These are phyloP conservation scores for Hydrocynus forskahlii DNA, from an alignment of 2,797 vertebrate species.

Conservation along the genomic window DNA sequence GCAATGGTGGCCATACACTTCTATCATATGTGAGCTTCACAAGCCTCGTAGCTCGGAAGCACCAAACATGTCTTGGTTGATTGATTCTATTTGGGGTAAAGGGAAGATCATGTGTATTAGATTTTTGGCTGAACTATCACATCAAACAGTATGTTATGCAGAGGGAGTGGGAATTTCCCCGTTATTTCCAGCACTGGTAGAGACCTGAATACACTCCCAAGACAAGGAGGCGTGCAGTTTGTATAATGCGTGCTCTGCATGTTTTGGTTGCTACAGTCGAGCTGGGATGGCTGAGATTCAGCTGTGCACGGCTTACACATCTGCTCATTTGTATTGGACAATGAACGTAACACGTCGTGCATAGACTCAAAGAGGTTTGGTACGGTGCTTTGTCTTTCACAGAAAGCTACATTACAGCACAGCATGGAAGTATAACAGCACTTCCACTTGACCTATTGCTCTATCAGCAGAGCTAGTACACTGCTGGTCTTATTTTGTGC, in stretches of 20 bases:
- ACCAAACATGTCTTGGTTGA: background rate
- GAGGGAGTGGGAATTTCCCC: background rate
- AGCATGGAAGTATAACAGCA: constrained; percentile 21
- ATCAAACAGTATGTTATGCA: background rate
- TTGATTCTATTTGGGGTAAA: too few relatives aligned
- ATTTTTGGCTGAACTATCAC: too few relatives aligned
- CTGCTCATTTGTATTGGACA: constrained; percentile 11
- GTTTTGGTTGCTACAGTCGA: constrained; percentile 11
- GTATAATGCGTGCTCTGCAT: constrained; percentile 16
- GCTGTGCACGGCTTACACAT: constrained; percentile 29
- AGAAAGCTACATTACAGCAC: constrained; percentile 19
- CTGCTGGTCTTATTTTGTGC: constrained; percentile 25
- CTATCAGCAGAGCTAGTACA: constrained; percentile 22
- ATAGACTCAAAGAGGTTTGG: background rate
- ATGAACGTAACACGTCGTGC: constrained; percentile 5
- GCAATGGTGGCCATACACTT: too few relatives aligned
- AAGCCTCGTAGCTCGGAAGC: too few relatives aligned
- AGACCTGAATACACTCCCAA: background rate
- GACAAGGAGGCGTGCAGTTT: background rate
- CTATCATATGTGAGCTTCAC: too few relatives aligned
- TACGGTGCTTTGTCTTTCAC: constrained; percentile 6
- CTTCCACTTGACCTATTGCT: constrained; percentile 38
- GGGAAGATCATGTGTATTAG: background rate
- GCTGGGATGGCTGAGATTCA: constrained; percentile 23
- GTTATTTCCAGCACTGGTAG: constrained; percentile 7